A percentile compares a stretch with the other conserved stretches of the same genome.
These are phyloP conservation scores for Philereme transversata DNA, from an alignment of 2,888 invertebrate species.

Conservation along the genomic window DNA sequence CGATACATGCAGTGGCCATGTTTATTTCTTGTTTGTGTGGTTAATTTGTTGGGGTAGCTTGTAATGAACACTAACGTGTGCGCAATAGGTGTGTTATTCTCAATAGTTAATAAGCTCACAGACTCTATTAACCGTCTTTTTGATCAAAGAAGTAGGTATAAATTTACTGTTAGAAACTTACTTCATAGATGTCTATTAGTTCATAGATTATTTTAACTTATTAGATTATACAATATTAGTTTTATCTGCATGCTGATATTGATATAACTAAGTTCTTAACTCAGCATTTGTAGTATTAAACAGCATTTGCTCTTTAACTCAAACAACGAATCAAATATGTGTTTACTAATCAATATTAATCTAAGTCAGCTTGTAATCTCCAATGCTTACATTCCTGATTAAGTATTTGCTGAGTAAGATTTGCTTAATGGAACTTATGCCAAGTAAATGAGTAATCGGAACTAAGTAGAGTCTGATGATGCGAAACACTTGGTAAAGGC, in stretches of 20 bases:
- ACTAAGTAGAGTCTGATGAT: conserved; percentile 12
- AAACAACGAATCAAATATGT: conserved; percentile 6
- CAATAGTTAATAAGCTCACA: no score
- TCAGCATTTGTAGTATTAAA: no score
- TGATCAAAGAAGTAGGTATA: neutral
- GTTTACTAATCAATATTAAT: conserved; percentile 19
- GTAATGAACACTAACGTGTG: conserved; percentile 15
- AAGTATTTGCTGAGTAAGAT: conserved; percentile 13
- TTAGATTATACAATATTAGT: no score
- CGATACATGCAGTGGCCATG: conserved; percentile 16
- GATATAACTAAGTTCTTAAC: no score
- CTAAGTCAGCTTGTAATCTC: conserved; percentile 17
- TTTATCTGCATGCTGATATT: no score
- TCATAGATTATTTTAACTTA: no score
- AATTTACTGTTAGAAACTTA: no score
- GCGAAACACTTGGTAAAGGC: conserved; percentile 8
- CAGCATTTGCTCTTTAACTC: neutral
- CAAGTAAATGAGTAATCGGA: conserved; percentile 17
- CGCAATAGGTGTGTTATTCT: neutral
- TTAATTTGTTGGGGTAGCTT: conserved; percentile 18
- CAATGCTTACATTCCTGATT: conserved; percentile 10
- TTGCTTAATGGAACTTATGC: conserved; percentile 17
- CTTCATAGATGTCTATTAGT: no score
- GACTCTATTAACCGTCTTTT: neutral
- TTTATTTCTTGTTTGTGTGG: conserved; percentile 18